Conservation (phyloP, 2,888 invertebrate genomes). For the Mantis religiosa region DNA sequence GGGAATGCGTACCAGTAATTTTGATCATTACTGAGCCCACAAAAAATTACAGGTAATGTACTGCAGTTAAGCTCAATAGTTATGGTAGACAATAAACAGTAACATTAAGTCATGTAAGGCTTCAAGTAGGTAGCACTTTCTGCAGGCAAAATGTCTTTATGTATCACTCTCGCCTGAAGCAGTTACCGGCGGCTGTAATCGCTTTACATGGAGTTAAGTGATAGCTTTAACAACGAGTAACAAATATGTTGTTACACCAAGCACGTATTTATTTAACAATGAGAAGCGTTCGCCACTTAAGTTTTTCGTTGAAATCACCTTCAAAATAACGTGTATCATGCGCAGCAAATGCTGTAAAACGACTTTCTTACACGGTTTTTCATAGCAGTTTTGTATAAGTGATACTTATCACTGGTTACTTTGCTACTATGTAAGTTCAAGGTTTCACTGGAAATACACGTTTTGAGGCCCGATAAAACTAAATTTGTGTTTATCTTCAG, state of each 20-base stretch:
- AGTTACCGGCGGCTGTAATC: background rate
- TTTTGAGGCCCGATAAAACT: no score
- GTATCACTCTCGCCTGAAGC: background rate
- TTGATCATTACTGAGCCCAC: background rate
- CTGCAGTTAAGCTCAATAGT: background rate
- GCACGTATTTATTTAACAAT: no score
- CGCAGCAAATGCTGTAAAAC: no score
- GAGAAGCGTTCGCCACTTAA: no score
- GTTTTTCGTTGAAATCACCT: no score
- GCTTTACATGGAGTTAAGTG: background rate
- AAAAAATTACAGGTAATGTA: background rate
- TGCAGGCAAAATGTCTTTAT: background rate
- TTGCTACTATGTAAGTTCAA: no score
- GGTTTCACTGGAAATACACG: no score
- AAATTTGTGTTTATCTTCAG: no score
- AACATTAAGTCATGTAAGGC: background rate
- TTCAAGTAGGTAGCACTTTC: background rate
- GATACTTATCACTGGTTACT: no score
- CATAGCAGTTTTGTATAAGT: no score
- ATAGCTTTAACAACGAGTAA: background rate
- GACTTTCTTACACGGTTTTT: no score
- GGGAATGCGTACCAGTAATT: background rate
- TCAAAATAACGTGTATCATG: no score
- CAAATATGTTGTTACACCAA: background rate
- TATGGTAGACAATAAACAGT: background rate